Evolutionary conservation across 1,140 invertebrate genomes (phyloP).

Genomic region (Drosophila orosa): DNA sequence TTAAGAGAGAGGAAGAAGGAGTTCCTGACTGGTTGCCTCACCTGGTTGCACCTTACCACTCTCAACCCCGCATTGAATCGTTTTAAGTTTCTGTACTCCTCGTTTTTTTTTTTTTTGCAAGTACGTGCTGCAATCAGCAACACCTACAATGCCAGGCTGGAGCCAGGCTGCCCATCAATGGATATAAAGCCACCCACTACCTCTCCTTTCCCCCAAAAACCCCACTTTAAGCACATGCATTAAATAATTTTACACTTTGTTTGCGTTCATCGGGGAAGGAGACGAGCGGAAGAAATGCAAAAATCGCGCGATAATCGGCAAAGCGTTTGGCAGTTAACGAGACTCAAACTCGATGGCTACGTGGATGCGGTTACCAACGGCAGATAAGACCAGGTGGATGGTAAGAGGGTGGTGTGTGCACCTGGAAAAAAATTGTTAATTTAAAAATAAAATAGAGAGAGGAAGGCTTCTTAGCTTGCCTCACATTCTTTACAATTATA

Average conservation of each 20-base stretch:
- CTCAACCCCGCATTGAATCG: slow-evolving; percentile 12
- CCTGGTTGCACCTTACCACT: slow-evolving; percentile 33
- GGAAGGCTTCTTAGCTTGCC: too few relatives aligned
- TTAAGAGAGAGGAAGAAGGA: slow-evolving; percentile 56
- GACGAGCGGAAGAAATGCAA: slow-evolving; percentile 55
- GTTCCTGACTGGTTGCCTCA: slow-evolving; percentile 49
- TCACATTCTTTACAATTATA: neutral
- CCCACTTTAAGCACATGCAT: slow-evolving; percentile 61
- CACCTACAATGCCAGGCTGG: slow-evolving; percentile 63
- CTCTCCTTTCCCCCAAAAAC: neutral
- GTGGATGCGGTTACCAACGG: slow-evolving; percentile 40
- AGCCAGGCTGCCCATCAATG: slow-evolving; percentile 63
- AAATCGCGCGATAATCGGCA: slow-evolving; percentile 76
- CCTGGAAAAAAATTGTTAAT: neutral
- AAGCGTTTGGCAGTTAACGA: slow-evolving; percentile 78
- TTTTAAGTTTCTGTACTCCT: slow-evolving; percentile 16
- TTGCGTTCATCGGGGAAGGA: slow-evolving; percentile 38
- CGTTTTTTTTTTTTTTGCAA: slow-evolving; percentile 38
- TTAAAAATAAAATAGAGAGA: neutral
- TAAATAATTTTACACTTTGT: slow-evolving; percentile 83
- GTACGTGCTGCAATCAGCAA: slow-evolving; percentile 80
- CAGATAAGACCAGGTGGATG: slow-evolving; percentile 11
- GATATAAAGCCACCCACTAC: slow-evolving; percentile 57
- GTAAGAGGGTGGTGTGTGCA: neutral
- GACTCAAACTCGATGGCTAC: slow-evolving; percentile 48